Percentiles rank a stretch among this genome's conserved stretches.
Evolutionary conservation across 2,888 invertebrate species (phyloP).

Genomic region (Syrista parreyssii): DNA sequence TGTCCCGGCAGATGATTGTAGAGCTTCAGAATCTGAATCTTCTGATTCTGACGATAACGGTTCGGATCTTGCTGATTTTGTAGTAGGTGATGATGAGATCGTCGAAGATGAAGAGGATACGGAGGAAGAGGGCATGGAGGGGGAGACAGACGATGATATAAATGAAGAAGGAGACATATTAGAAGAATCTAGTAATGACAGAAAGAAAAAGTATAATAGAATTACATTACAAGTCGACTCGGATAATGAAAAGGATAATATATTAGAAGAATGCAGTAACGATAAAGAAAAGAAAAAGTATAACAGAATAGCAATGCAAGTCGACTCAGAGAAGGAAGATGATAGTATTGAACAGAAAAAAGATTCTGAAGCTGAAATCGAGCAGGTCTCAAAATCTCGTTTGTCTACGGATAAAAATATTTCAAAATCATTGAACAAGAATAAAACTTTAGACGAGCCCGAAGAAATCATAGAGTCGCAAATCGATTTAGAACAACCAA

Average conservation of each 20-base stretch:
- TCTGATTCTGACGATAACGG: conserved; percentile 52
- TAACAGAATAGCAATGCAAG: not conserved
- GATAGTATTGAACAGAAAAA: not conserved
- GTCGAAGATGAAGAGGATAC: conserved; percentile 24
- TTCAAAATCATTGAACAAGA: not conserved
- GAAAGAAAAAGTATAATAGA: not conserved
- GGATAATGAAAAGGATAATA: not conserved
- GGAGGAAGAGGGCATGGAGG: conserved; percentile 5
- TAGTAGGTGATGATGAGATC: conserved; percentile 46
- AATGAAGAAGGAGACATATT: not conserved
- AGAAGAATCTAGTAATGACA: not conserved
- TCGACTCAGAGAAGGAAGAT: conserved; percentile 7
- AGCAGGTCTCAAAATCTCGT: not conserved
- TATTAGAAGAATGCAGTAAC: not conserved
- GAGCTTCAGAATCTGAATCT: conserved; percentile 51
- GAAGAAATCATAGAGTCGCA: not conserved
- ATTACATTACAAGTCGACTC: not conserved
- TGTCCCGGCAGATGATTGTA: conserved; percentile 52
- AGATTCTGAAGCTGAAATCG: not conserved
- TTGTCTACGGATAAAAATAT: not conserved
- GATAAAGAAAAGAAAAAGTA: conserved; percentile 8
- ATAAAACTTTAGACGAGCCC: not conserved
- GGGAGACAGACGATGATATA: not conserved
- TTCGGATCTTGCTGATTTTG: conserved; percentile 49
- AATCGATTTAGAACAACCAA: not conserved